phyloP scores from a whole-genome alignment of 1,140 invertebrate species.

The Calycopis cecrops region DNA sequence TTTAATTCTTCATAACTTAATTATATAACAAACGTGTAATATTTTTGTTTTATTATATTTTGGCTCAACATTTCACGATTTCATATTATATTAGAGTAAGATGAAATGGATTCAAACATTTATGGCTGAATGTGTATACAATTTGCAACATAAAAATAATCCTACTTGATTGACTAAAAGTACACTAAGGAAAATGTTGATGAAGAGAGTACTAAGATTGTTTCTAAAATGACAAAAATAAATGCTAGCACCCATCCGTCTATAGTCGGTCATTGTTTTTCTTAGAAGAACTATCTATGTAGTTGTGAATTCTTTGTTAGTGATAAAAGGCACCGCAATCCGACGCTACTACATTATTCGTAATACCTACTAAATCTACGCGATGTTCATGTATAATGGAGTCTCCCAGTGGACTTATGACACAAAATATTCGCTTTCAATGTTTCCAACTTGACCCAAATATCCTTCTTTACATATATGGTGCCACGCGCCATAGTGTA shows the following conservation, averaged over 20 bases:
- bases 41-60: not conserved
- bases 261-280: constrained; percentile 1
- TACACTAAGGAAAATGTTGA: constrained; percentile 1
- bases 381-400: constrained; percentile 4
- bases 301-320: constrained; percentile 4
- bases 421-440: constrained; percentile 3
- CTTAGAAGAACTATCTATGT: constrained; percentile 6
- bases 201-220: not conserved
- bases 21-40: not conserved
- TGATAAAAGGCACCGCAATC: constrained; percentile 1
- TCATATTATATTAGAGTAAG: not conserved
- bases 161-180: constrained; percentile 4
- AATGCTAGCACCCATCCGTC: too few species aligned
- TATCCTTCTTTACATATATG: not conserved
- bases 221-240: too few species aligned
- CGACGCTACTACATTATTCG: constrained; percentile 2
- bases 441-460: constrained; percentile 4
- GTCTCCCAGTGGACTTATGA: constrained; percentile 5
- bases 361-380: constrained; percentile 1
- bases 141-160: not conserved
- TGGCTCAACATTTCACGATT: not conserved
- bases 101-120: not conserved
- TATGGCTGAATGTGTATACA: not conserved
- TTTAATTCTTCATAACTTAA: not conserved
- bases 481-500: not conserved